Conservation (phyloP, 2,888 invertebrate genomes). For the Drosophila buzzatii region DNA sequence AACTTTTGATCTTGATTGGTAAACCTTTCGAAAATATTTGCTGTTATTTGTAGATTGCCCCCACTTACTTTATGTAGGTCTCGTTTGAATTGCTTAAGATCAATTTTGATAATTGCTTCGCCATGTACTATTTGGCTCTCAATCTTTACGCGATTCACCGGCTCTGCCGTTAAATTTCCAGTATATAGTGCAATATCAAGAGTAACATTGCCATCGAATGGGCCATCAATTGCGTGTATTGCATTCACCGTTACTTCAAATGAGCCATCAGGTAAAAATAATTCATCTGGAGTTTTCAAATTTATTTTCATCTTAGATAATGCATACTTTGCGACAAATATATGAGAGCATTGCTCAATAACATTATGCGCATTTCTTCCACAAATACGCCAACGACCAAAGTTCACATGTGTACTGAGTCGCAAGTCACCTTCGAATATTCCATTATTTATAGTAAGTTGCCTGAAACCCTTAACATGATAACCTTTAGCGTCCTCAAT, state of each 20-base stretch:
- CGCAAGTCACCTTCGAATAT: constrained; percentile 22
- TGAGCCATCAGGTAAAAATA: background rate
- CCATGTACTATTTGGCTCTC: background rate
- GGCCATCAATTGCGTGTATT: background rate
- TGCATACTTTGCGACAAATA: constrained; percentile 8
- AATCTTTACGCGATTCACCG: background rate
- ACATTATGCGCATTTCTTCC: constrained; percentile 2
- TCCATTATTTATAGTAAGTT: constrained; percentile 3
- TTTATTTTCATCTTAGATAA: background rate
- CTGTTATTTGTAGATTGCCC: background rate
- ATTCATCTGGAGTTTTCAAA: background rate
- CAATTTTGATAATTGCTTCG: background rate
- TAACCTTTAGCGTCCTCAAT: constrained; percentile 34
- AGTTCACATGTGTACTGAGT: constrained; percentile 16
- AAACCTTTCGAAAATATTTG: constrained; percentile 1
- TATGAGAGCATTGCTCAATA: constrained; percentile 10
- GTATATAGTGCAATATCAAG: background rate
- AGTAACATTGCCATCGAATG: constrained; percentile 7
- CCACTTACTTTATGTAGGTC: background rate
- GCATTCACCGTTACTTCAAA: background rate
- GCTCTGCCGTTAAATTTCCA: background rate
- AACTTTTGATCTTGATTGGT: background rate
- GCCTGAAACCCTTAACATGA: constrained; percentile 1
- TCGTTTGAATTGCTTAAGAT: background rate
- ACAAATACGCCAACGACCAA: constrained; percentile 50